phyloP scores from a whole-genome alignment of 2,113 vertebrate species.

The Pterophyllum scalare region DNA sequence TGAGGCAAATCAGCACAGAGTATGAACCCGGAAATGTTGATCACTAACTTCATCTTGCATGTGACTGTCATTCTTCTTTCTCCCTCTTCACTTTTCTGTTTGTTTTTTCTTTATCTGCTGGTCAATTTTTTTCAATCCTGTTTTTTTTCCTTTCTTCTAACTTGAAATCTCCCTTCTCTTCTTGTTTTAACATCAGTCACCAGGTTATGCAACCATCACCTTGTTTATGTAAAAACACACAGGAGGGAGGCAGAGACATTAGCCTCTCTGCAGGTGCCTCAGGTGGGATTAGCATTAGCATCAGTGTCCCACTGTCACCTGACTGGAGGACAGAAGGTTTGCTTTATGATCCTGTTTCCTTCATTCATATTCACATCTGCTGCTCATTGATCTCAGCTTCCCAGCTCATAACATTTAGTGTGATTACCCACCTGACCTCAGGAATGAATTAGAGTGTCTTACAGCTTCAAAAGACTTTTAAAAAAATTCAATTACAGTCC shows the following conservation, averaged over 20 bases:
- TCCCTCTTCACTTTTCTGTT: not conserved
- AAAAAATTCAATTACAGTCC: not conserved
- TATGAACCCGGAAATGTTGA: rapidly evolving
- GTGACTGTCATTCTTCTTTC: not conserved
- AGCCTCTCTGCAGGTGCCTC: conserved; percentile 18
- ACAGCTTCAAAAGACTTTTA: not conserved
- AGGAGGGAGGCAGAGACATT: not conserved
- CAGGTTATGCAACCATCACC: not conserved
- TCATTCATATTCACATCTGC: not conserved
- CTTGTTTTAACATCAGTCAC: not conserved
- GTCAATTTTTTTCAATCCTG: not conserved
- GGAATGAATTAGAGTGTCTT: too few species aligned
- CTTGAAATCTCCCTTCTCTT: not conserved
- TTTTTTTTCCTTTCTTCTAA: not conserved
- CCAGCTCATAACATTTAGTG: not conserved
- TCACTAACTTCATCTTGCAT: not conserved
- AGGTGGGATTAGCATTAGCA: conserved; percentile 6
- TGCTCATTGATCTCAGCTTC: not conserved
- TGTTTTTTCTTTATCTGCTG: too few species aligned
- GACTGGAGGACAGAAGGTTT: not conserved
- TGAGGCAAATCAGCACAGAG: rapidly evolving
- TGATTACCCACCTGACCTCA: not conserved
- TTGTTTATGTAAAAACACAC: not conserved
- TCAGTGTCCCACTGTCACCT: conserved; percentile 7
- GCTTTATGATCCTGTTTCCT: not conserved